Base-by-base conservation (phyloP, 1,140 invertebrate genomes). In the Drosophila persimilis region DNA sequence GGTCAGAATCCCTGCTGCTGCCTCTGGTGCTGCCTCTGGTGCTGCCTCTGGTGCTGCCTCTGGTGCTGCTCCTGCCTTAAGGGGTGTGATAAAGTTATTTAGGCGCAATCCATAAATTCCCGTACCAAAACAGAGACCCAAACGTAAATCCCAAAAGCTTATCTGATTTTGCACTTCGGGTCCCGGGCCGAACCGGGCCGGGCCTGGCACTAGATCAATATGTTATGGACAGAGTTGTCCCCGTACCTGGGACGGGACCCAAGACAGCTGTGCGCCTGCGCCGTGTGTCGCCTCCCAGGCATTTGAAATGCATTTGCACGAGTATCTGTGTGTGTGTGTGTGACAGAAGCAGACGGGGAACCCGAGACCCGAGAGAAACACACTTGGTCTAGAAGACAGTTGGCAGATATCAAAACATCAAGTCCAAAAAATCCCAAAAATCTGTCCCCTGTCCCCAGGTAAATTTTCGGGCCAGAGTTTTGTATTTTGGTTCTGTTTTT, bases 71-170 rank as follows among this genome's bases (percentile, higher is more conserved):
- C 46, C 46, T 62, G 45, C 43, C 35, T 13, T 31, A 39, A 51
- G 64, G 64, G 56, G 81, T 73, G 83, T 86, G 83, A 88, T 88
- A 89, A 88, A 88, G 83, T 84, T 88, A 88, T 88, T 88, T 88
- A 89, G 84, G 83, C 83, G 83, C 83, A 88, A 88, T 89, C 81
- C 79, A 88, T 88, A 88, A 88, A 88, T 88, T 88, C 83, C 84
- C 66, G 17, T 59, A 66, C 74, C 45, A 61, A 65, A 77, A 71
- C 62, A 67, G 70, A 41, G 56, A 26, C 39, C 59, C n/a, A 31
- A 50, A 53, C 56, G 57, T 72, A 72, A 72, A 73, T 69, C 65
- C 66, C 66, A 73, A 73, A 56, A 88, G 72, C 79, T 88, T 88
- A 88, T 88, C 83, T 88, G 83, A 88, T 88, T 88, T 88, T 88